These are phyloP conservation scores for Apostichopus parvimensis DNA, from an alignment of 35 echinoderm and acorn worm genomes.

Conservation along the genomic window DNA sequence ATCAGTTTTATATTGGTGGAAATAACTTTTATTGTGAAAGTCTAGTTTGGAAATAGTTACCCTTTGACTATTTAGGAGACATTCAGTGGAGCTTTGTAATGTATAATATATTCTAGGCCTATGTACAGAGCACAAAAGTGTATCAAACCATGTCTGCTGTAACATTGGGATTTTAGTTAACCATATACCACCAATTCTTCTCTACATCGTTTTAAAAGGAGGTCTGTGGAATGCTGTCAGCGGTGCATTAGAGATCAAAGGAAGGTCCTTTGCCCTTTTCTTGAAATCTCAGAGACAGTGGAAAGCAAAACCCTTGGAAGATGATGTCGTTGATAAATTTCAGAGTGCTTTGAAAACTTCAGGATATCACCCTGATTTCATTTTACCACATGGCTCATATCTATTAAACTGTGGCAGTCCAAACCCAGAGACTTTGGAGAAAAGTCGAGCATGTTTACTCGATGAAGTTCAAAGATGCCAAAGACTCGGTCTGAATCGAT, in stretches of 20 bases:
- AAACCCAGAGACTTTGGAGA: constrained; percentile 73
- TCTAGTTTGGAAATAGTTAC: too few relatives aligned
- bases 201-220: constrained; percentile 49
- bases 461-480: constrained; percentile 78
- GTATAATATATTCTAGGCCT: neutral
- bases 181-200: neutral
- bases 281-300: constrained; percentile 89
- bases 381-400: constrained; percentile 88
- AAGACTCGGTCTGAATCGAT: constrained; percentile 78
- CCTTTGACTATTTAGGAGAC: too few relatives aligned
- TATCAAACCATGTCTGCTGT: too few relatives aligned
- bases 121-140: too few relatives aligned
- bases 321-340: constrained; percentile 68
- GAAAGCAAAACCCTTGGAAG: constrained; percentile 84
- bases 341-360: constrained; percentile 48
- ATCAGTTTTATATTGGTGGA: too few relatives aligned
- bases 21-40: too few relatives aligned
- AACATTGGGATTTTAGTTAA: neutral
- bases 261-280: constrained; percentile 86
- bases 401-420: constrained; percentile 89
- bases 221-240: constrained; percentile 80
- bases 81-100: too few relatives aligned
- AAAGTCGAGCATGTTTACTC: constrained; percentile 66
- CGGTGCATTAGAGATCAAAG: constrained; percentile 67
- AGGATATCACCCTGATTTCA: constrained; percentile 70